phyloP scores from a whole-genome alignment of 2,113 vertebrate genomes.

The Callipepla squamata region DNA sequence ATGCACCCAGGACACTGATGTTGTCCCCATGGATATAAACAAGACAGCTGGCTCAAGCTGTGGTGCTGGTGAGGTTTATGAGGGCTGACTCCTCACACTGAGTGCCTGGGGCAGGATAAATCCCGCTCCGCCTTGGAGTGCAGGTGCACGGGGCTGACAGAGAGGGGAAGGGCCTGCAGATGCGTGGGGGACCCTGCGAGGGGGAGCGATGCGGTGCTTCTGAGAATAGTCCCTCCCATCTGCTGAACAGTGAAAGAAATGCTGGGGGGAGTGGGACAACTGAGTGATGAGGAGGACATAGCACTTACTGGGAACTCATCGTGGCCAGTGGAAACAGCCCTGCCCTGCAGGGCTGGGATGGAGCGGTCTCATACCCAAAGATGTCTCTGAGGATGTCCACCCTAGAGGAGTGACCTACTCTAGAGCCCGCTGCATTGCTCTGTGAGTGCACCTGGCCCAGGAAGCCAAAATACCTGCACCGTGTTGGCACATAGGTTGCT shows the following conservation, averaged over 20 bases:
- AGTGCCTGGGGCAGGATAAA: constrained; percentile 52
- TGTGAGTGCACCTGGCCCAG: rapidly evolving
- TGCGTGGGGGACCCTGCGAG: background rate
- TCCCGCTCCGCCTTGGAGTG: background rate
- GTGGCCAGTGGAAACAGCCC: background rate
- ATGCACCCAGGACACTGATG: rapidly evolving
- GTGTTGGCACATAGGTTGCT: too few species aligned
- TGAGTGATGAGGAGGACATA: background rate
- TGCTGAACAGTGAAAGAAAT: background rate
- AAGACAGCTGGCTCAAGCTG: background rate
- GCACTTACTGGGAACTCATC: background rate
- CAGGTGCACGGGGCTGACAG: background rate
- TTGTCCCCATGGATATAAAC: background rate
- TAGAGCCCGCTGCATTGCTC: rapidly evolving
- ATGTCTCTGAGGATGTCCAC: background rate
- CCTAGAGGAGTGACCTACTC: background rate
- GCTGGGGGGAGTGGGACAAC: too few species aligned
- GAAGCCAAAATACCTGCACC: background rate
- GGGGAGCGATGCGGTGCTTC: background rate
- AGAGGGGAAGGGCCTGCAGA: constrained; percentile 27
- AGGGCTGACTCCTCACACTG: constrained; percentile 27
- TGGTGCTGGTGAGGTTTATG: background rate
- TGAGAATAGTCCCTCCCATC: background rate
- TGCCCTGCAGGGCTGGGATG: background rate
- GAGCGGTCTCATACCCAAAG: background rate